A percentile compares a stretch with the other conserved stretches of the same genome.
Evolutionary conservation across 2,113 vertebrate species (phyloP).

Genomic region (Prionailurus bengalensis): DNA sequence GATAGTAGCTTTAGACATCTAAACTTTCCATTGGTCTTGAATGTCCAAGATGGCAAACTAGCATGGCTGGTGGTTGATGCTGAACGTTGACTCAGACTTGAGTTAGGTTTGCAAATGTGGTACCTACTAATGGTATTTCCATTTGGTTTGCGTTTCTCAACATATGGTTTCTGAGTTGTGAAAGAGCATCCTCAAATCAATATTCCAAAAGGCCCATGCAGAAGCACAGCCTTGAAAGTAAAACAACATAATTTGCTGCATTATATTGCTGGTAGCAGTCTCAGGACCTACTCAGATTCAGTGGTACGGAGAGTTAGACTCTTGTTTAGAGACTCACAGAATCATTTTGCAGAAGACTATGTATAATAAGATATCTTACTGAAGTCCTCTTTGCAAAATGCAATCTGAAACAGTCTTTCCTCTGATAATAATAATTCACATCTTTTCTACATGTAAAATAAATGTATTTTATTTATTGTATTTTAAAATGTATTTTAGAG

Average conservation of each 20-base stretch:
- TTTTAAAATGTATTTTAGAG: too few species aligned
- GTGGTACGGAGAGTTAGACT: not conserved
- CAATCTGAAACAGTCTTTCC: not conserved
- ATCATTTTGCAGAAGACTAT: not conserved
- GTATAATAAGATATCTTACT: not conserved
- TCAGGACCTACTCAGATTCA: not conserved
- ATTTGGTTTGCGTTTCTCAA: constrained; percentile 16
- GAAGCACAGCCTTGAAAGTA: not conserved
- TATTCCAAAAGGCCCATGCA: not conserved
- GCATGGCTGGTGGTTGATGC: not conserved
- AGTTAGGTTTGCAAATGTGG: not conserved
- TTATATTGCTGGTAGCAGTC: not conserved
- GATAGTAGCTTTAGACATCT: not conserved
- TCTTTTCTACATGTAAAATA: not conserved
- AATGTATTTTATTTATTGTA: too few species aligned
- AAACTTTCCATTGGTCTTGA: not conserved
- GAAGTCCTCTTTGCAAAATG: not conserved
- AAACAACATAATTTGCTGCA: not conserved
- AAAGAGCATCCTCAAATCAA: not conserved
- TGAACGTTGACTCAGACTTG: not conserved
- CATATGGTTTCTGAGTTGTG: not conserved
- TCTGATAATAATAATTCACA: not conserved
- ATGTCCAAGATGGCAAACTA: not conserved
- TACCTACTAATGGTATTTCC: not conserved
- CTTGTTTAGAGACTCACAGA: not conserved